Evolutionary conservation across 2,797 vertebrate genomes (phyloP).

Genomic region (Menidia menidia): DNA sequence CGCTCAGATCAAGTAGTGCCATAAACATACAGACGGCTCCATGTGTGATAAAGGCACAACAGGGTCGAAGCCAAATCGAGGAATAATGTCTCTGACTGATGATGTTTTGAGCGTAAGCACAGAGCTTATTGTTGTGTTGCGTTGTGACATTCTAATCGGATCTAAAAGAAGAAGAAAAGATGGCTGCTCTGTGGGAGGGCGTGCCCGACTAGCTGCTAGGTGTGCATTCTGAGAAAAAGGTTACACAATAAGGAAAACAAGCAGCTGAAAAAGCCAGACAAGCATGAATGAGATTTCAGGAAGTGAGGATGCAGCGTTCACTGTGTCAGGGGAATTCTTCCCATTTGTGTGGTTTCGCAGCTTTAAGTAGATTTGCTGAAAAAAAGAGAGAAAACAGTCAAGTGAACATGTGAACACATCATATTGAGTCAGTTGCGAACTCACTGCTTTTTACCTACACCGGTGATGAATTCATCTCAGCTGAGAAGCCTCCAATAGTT

Average conservation of each 20-base stretch:
- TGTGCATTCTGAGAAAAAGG: background rate
- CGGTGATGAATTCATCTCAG: background rate
- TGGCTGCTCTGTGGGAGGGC: background rate
- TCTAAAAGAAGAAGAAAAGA: background rate
- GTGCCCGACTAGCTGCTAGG: background rate
- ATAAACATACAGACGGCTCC: too few species aligned
- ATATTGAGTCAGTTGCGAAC: too few species aligned
- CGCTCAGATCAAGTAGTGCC: too few species aligned
- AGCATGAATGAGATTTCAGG: background rate
- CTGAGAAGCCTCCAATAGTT: background rate
- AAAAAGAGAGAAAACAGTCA: background rate
- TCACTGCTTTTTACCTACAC: conserved; percentile 7
- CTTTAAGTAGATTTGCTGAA: background rate
- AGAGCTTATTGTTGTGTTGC: background rate
- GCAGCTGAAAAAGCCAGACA: background rate
- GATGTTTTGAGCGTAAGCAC: background rate
- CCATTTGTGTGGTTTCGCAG: background rate
- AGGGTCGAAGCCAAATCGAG: too few species aligned
- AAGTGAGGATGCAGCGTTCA: background rate
- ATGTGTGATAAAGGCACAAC: too few species aligned
- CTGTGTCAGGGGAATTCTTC: background rate
- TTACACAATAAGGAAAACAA: background rate
- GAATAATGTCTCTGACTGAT: too few species aligned
- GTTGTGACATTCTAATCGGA: background rate
- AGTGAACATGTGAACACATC: too few species aligned